Conservation (phyloP, 2,888 invertebrate genomes). For the Blastobasis adustella region DNA sequence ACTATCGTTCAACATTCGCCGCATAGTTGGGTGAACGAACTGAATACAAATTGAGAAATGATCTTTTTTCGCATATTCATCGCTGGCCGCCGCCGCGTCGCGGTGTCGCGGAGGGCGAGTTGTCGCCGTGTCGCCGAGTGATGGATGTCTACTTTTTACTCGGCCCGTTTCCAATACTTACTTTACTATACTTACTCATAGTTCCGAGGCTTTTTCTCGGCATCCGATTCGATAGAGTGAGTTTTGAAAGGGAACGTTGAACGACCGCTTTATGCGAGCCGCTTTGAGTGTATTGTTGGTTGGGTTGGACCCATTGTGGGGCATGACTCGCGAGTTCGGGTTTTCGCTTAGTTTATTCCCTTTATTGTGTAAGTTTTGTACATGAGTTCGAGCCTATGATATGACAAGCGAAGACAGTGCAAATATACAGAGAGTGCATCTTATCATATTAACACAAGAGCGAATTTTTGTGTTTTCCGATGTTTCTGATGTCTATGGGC, state of each 20-base stretch:
- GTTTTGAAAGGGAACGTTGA: conserved; percentile 4
- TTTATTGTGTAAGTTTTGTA: not conserved
- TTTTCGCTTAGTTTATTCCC: not conserved
- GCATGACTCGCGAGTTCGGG: not conserved
- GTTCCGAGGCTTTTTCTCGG: conserved; percentile 11
- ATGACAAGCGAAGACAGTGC: not conserved
- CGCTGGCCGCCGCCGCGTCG: conserved; percentile 6
- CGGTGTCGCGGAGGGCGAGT: conserved; percentile 10
- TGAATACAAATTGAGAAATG: conserved; percentile 11
- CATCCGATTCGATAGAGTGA: conserved; percentile 12
- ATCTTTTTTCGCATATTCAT: conserved; percentile 26
- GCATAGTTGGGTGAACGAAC: too few species aligned
- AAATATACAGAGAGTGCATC: not conserved
- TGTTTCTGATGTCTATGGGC: too few species aligned
- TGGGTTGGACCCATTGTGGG: not conserved
- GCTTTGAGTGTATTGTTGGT: conserved; percentile 3
- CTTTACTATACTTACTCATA: conserved; percentile 9
- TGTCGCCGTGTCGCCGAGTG: conserved; percentile 5
- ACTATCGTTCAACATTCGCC: too few species aligned
- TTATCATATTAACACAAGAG: too few species aligned
- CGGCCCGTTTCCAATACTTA: conserved; percentile 8
- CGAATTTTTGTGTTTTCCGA: too few species aligned
- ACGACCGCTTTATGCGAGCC: conserved; percentile 4
- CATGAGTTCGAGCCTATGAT: not conserved
- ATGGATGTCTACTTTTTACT: conserved; percentile 10